Evolutionary conservation across 2,888 invertebrate species (phyloP), one percentile per base, ranked within the genome.

Genomic region (Cataglyphis cursor): DNA sequence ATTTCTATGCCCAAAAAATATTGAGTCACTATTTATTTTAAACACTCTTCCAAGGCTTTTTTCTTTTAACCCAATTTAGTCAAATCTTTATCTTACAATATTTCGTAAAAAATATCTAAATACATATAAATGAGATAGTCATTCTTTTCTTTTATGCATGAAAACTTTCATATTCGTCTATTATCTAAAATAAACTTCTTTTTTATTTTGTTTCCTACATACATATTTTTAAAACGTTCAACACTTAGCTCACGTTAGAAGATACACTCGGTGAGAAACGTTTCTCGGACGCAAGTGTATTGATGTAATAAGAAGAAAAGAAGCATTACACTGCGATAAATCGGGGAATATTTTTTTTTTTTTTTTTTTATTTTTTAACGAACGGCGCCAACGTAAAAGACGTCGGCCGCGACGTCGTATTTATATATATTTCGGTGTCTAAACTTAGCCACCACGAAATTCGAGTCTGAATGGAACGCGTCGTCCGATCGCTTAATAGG

Each of bases 361-460:
- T 64, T 21, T 5, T 28, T 62, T 35, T 64, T 38, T 41, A 12
- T 38, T 38, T 38, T 12, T 38, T 38, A n/a, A 21, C 62, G n/a
- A 21, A 38, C 21, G 21, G 21, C 64, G 64, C n/a, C 21, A n/a
- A 38, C 38, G 38, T 8, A 64, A 41, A 10, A 18, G 21, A 38
- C 21, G 38, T 64, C 12, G 4, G 21, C 5, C 18, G 12, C 12
- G 38, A 9, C 62, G n/a, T 21, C 64, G 41, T 64, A 41, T 41
- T 64, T 64, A 21, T 21, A 48, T n/a, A 51, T 51, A 51, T 51
- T n/a, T 24, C 62, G 35, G 41, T 64, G 24, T 73, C 84, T 81
- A 84, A 86, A 87, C 66, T 84, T 87, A 86, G 54, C 48, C 48
- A 18, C 28, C 35, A 38, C 51, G 87, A 87, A 82, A 84, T 82